Evolutionary conservation across 2,888 invertebrate species (phyloP), one percentile per base, ranked within the genome.

Genomic region (Macrophya alboannulata): DNA sequence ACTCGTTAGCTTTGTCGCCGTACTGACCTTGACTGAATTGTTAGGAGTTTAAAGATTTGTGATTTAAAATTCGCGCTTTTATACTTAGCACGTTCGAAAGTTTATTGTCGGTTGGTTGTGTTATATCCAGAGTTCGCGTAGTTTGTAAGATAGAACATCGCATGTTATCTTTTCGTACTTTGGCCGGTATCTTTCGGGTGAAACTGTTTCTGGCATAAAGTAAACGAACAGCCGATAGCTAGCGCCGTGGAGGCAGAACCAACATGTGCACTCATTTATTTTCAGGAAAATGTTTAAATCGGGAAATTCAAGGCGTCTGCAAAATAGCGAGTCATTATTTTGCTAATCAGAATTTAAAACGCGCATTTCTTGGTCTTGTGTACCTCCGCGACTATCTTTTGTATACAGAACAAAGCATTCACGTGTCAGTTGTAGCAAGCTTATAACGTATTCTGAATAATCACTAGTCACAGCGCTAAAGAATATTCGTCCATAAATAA

Each of bases 361-460:
- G 62, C 59, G 59, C 43, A 17, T n/a, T 40, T 51, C 51, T 83
- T 68, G 1, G n/a, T 65, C 68, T 31, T 31, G 31, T 71, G 0
- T 45, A 48, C n/a, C 15, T 83, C n/a, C 37, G 17, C 17, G 4
- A 65, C 4, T 17, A 37, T 15, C 48, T 68, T 25, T 83, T 51
- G 21, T 59, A 43, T 65, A 48, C 43, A 74, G 76, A 84, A 84
- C 59, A 84, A 77, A 84, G 31, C 76, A 77, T 72, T 84, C 76
- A 59, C 76, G 84, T 77, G 84, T 62, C 25, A 84, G 76, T 62
- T 77, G 31, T 55, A 17, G 77, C 17, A 55, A 51, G 55, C 51
- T 37, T 51, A 77, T 37, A 55, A 55, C 77, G 51, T 55, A 48
- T 55, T 25, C 21, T 43, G 43, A 45, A 45, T 45, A 40, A 43